Conservation (phyloP, 2,113 vertebrate species). For the Gadus macrocephalus region DNA sequence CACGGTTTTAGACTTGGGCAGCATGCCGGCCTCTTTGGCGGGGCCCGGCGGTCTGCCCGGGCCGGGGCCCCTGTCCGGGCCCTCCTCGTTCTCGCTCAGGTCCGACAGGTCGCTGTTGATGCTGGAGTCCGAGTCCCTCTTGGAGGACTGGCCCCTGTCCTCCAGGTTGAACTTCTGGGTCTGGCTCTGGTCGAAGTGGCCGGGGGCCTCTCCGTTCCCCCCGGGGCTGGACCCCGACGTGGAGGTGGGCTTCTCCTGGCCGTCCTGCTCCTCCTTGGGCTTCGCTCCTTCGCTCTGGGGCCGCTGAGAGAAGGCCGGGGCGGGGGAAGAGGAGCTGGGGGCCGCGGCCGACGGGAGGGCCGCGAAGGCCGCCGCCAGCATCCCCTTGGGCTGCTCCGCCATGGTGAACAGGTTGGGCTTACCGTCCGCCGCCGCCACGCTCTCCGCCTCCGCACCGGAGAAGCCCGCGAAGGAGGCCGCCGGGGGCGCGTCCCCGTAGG, state of each 20-base stretch:
- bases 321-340: conserved; percentile 69
- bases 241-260: conserved; percentile 78
- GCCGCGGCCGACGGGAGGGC: conserved; percentile 65
- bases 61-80: conserved; percentile 74
- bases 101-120: conserved; percentile 96
- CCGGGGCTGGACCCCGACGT: conserved; percentile 68
- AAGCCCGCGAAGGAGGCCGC: conserved; percentile 86
- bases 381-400: conserved; percentile 85
- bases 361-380: conserved; percentile 76
- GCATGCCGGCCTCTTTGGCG: conserved; percentile 65
- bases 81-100: conserved; percentile 93
- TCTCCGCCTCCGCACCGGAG: conserved; percentile 69
- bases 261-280: conserved; percentile 76
- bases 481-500: conserved; percentile 83
- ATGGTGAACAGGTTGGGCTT: conserved; percentile 85
- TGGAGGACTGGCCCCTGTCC: conserved; percentile 85
- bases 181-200: conserved; percentile 80
- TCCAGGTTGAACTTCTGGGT: conserved; percentile 90
- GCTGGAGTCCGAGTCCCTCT: conserved; percentile 92
- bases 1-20: conserved; percentile 84
- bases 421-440: conserved; percentile 67
- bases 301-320: conserved; percentile 67
- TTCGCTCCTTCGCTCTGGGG: conserved; percentile 70
- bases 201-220: conserved; percentile 75
- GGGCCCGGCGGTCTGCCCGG: conserved; percentile 33